These are phyloP conservation scores for Ypsolopha sequella DNA, from an alignment of 2,888 invertebrate species.

Conservation along the genomic window DNA sequence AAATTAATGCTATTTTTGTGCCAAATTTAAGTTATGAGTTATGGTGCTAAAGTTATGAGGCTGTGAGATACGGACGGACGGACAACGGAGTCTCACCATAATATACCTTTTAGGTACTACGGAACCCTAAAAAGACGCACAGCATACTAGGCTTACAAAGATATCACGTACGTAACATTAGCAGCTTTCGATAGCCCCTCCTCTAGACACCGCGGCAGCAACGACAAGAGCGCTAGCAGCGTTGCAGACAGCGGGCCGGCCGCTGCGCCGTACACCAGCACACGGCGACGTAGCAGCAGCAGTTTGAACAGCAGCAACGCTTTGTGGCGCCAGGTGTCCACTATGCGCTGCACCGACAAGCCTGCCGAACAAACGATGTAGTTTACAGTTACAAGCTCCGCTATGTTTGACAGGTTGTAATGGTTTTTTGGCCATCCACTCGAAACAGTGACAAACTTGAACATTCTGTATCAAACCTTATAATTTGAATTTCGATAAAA, in stretches of 20 bases:
- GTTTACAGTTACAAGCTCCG: background rate
- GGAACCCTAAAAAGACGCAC: too few species aligned
- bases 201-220: constrained; percentile 92
- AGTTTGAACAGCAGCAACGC: constrained; percentile 93
- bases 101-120: too few species aligned
- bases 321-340: constrained; percentile 92
- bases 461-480: too few species aligned
- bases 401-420: background rate
- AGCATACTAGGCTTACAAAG: background rate
- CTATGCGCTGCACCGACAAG: constrained; percentile 83
- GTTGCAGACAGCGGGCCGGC: constrained; percentile 90
- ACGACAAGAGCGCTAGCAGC: constrained; percentile 88
- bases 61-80: too few species aligned
- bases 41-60: too few species aligned
- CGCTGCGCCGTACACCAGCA: constrained; percentile 93
- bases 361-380: constrained; percentile 57
- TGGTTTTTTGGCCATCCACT: too few species aligned
- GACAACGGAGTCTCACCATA: too few species aligned
- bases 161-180: constrained; percentile 76
- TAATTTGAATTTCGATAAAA: too few species aligned
- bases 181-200: constrained; percentile 86
- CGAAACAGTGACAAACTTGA: too few species aligned
- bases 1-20: too few species aligned
- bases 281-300: constrained; percentile 87
- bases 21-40: too few species aligned